A percentile compares a stretch with the other conserved stretches of the same genome.
These are phyloP conservation scores for Latrodectus hesperus DNA, from an alignment of 2,888 invertebrate species.

Conservation along the genomic window DNA sequence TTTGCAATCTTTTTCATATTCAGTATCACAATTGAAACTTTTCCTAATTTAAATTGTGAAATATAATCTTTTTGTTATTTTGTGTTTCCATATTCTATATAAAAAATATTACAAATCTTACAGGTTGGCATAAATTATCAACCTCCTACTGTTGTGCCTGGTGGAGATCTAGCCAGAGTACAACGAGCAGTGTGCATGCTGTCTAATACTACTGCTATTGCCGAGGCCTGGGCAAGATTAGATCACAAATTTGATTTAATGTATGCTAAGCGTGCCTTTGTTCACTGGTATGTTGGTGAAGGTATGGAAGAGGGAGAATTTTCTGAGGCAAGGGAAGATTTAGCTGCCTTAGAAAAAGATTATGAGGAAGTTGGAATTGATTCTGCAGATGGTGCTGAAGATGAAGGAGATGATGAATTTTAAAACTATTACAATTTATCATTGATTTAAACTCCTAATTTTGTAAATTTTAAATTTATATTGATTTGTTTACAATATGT, in stretches of 20 bases:
- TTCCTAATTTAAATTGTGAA: too few relatives aligned
- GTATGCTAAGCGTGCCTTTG: not conserved
- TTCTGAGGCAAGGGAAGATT: not conserved
- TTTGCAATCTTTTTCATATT: too few relatives aligned
- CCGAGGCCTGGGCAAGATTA: not conserved
- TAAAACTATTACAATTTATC: not conserved
- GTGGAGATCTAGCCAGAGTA: not conserved
- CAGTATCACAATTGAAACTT: too few relatives aligned
- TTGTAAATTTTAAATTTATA: too few relatives aligned
- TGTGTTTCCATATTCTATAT: too few relatives aligned
- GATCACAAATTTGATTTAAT: conserved; percentile 3
- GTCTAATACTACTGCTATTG: not conserved
- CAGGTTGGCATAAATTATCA: not conserved
- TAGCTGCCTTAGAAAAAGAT: not conserved
- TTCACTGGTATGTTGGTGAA: not conserved
- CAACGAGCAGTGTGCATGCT: conserved; percentile 1
- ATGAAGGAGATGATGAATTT: not conserved
- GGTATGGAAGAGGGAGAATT: not conserved
- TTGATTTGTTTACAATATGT: too few relatives aligned
- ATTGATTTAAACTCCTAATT: too few relatives aligned
- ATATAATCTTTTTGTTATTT: too few relatives aligned
- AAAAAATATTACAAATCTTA: not conserved
- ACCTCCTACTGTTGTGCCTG: not conserved
- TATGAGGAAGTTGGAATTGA: not conserved
- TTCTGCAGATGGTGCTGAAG: not conserved